Conservation (phyloP, 2,888 invertebrate species). For the Carterocephalus palaemon region DNA sequence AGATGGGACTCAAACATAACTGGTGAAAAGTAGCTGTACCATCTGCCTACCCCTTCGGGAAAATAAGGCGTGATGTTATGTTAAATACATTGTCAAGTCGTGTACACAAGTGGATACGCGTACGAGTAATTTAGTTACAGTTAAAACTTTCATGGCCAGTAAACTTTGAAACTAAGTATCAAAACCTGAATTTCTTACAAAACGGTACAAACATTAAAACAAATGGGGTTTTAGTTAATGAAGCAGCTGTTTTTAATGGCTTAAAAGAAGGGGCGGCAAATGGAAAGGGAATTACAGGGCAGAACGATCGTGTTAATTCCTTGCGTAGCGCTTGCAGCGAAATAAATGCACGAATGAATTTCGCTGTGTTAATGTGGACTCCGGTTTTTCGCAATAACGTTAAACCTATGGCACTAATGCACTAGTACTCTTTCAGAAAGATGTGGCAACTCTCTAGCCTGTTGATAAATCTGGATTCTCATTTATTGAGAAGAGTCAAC, state of each 20-base stretch:
- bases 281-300: slow-evolving; percentile 19
- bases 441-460: no score
- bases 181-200: slow-evolving; percentile 17
- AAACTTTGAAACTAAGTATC: slow-evolving; percentile 9
- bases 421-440: no score
- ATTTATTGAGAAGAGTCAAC: no score
- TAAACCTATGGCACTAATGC: no score
- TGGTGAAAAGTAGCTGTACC: no score
- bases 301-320: slow-evolving; percentile 24
- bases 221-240: slow-evolving; percentile 24
- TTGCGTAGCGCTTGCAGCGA: slow-evolving; percentile 19
- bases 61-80: no score
- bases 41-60: no score
- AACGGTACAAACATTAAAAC: slow-evolving; percentile 21
- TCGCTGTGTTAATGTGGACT: slow-evolving; percentile 16
- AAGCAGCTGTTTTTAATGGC: slow-evolving; percentile 24
- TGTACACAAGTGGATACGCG: no score
- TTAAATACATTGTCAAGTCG: no score
- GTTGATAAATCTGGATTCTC: no score
- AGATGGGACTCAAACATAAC: no score
- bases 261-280: slow-evolving; percentile 22
- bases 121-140: neutral
- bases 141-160: neutral
- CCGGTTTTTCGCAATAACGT: slow-evolving; percentile 1
- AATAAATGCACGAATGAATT: slow-evolving; percentile 19